These are phyloP conservation scores for Emydura subglobosa DNA, from an alignment of 2,113 vertebrate species.

Conservation along the genomic window DNA sequence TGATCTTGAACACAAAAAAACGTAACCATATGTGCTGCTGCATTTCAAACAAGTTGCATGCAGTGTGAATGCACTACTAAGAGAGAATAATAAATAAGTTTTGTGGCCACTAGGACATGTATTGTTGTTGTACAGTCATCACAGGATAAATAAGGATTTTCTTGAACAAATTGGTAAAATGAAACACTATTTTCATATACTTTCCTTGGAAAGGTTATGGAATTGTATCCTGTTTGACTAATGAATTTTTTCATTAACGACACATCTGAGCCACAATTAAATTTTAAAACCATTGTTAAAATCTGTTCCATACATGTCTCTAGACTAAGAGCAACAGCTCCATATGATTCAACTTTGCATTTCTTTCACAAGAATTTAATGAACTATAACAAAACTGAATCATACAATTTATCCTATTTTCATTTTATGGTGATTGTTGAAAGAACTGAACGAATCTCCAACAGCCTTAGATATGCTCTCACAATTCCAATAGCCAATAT, in stretches of 20 bases:
- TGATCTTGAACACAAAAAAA: not conserved
- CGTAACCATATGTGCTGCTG: accelerated
- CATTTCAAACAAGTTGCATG: not conserved
- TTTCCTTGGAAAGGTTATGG: not conserved
- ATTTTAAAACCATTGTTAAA: not conserved
- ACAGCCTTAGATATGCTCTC: not conserved
- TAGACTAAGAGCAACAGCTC: not conserved
- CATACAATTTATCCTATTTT: not conserved
- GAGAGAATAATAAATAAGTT: not conserved
- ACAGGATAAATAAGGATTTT: accelerated
- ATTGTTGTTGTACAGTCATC: not conserved
- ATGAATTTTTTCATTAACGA: not conserved
- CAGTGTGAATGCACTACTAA: not conserved
- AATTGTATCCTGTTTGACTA: not conserved
- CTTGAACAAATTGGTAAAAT: not conserved
- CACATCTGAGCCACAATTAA: not conserved
- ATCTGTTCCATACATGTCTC: not conserved
- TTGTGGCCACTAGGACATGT: not conserved
- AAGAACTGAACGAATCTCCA: not conserved
- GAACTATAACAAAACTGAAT: not conserved
- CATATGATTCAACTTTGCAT: not conserved
- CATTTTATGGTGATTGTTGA: not conserved
- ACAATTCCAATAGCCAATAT: not conserved
- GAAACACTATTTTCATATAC: not conserved
- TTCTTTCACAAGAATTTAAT: not conserved